A percentile compares a stretch with the other conserved stretches of the same genome.
These are phyloP conservation scores for Caligus rogercresseyi DNA, from an alignment of 1,140 invertebrate genomes.

Conservation along the genomic window DNA sequence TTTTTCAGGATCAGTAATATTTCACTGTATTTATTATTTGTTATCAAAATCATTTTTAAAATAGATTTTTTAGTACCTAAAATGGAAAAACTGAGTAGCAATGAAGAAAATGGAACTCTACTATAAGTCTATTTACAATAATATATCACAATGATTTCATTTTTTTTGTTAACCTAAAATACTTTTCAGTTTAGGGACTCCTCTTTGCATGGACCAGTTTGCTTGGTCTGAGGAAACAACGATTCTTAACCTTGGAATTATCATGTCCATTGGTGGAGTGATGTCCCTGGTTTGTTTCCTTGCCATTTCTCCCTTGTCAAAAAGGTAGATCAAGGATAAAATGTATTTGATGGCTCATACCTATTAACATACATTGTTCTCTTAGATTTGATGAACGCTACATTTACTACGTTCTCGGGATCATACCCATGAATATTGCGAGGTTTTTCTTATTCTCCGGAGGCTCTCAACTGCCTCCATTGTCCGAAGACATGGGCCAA, in stretches of 20 bases:
- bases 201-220: conserved; percentile 13
- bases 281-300: conserved; percentile 3
- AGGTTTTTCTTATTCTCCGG: neutral
- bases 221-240: conserved; percentile 7
- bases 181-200: conserved; percentile 2
- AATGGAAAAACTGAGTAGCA: too few relatives aligned
- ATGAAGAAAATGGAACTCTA: too few relatives aligned
- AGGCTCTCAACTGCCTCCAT: neutral
- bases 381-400: neutral
- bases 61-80: too few relatives aligned
- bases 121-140: too few relatives aligned
- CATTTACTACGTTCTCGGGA: neutral
- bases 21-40: too few relatives aligned
- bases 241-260: conserved; percentile 5
- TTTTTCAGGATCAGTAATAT: too few relatives aligned
- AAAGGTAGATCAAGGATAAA: neutral
- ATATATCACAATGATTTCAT: too few relatives aligned
- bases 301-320: neutral
- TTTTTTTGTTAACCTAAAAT: neutral
- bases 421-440: neutral
- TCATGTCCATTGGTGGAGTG: conserved; percentile 1
- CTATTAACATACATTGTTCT: neutral
- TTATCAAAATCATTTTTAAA: too few relatives aligned
- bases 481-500: neutral
- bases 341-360: too few relatives aligned